phyloP scores from a whole-genome alignment of 2,888 invertebrate genomes.

The Idaea straminata region DNA sequence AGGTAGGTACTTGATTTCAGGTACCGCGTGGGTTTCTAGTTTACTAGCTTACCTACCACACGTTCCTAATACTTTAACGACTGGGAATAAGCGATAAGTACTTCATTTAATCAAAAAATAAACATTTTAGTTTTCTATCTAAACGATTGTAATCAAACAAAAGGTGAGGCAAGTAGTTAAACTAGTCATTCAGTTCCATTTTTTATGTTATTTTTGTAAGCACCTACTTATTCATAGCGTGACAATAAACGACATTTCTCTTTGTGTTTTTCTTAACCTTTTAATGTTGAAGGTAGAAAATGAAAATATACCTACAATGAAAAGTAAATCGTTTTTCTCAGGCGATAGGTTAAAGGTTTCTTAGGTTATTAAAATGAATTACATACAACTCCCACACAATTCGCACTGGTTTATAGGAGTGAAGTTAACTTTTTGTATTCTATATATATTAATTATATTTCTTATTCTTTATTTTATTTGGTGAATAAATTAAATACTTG shows the following conservation, averaged over 20 bases:
- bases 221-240: constrained; percentile 40
- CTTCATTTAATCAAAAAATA: neutral
- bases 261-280: constrained; percentile 32
- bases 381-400: too few species aligned
- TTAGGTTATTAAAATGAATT: too few species aligned
- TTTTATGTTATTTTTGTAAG: constrained; percentile 21
- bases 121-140: neutral
- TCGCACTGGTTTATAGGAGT: too few species aligned
- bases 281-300: constrained; percentile 28
- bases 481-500: too few species aligned
- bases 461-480: too few species aligned
- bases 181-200: constrained; percentile 22
- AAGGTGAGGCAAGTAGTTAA: constrained; percentile 5
- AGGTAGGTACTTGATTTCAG: too few species aligned
- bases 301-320: neutral
- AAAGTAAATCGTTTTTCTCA: neutral
- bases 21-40: too few species aligned
- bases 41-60: too few species aligned
- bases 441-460: too few species aligned
- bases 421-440: too few species aligned
- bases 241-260: constrained; percentile 40
- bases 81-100: too few species aligned
- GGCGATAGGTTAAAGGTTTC: neutral
- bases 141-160: constrained; percentile 1
- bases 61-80: too few species aligned